These are phyloP conservation scores for Agriopis marginaria DNA, from an alignment of 2,888 invertebrate species.

Conservation along the genomic window DNA sequence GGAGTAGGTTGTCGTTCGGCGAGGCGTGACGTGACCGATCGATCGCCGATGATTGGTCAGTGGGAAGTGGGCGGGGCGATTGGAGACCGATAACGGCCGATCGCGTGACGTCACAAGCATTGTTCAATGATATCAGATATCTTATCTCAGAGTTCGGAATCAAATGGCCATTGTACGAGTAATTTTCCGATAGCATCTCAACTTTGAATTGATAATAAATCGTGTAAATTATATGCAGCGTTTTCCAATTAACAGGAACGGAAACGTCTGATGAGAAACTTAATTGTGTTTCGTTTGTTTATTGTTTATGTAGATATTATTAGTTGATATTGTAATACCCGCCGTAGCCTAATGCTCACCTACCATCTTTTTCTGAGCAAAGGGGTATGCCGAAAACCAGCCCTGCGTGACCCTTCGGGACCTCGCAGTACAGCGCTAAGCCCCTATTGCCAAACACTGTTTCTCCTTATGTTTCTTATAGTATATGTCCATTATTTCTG, in stretches of 20 bases:
- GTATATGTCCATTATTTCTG: too few relatives aligned
- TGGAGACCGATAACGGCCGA: conserved; percentile 63
- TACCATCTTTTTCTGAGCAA: too few relatives aligned
- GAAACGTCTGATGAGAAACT: conserved; percentile 22
- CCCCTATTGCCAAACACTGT: too few relatives aligned
- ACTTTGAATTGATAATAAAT: conserved; percentile 36
- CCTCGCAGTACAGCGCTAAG: too few relatives aligned
- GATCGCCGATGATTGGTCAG: conserved; percentile 74
- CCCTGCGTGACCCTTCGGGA: too few relatives aligned
- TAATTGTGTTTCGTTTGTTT: conserved; percentile 26
- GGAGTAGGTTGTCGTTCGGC: conserved; percentile 26
- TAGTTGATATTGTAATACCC: too few relatives aligned
- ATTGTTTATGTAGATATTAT: too few relatives aligned
- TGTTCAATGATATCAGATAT: conserved; percentile 34
- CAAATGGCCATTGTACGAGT: conserved; percentile 30
- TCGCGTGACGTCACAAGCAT: conserved; percentile 55
- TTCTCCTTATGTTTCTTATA: too few relatives aligned
- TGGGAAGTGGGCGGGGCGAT: conserved; percentile 70
- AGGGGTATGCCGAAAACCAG: too few relatives aligned
- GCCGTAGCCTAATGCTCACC: too few relatives aligned
- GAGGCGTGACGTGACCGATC: conserved; percentile 72
- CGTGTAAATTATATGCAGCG: conserved; percentile 34
- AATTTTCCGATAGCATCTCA: conserved; percentile 37
- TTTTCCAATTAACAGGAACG: conserved; percentile 34
- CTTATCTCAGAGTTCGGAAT: conserved; percentile 18